phyloP scores from a whole-genome alignment of 2,888 invertebrate species.

The Ochropleura plecta region DNA sequence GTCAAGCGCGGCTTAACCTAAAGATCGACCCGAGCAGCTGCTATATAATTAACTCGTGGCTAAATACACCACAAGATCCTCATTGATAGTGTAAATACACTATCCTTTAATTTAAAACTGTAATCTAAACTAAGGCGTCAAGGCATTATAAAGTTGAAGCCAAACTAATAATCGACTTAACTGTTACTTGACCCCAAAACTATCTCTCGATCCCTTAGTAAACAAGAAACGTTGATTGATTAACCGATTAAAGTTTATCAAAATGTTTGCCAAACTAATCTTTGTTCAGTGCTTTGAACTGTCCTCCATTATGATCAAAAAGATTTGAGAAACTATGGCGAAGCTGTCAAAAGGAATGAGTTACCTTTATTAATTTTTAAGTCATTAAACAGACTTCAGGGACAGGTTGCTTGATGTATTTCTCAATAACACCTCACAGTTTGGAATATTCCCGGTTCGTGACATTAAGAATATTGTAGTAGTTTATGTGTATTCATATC shows the following conservation, averaged over 20 bases:
- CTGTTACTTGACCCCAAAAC: constrained; percentile 31
- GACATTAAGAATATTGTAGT: no score
- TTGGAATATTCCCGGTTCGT: no score
- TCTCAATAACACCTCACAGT: background rate
- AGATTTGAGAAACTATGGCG: background rate
- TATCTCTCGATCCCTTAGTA: constrained; percentile 37
- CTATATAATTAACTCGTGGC: no score
- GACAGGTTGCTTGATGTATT: background rate
- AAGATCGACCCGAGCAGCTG: no score
- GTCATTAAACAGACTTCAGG: background rate
- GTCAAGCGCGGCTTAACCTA: no score
- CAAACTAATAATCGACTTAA: constrained; percentile 37
- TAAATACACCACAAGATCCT: no score
- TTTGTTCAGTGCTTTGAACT: constrained; percentile 9
- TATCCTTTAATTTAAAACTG: constrained; percentile 12
- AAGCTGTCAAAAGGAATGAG: background rate
- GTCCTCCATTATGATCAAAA: constrained; percentile 7
- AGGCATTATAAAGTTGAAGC: constrained; percentile 12
- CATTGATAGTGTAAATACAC: no score
- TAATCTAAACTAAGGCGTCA: background rate
- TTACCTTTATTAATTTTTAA: background rate
- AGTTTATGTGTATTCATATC: no score
- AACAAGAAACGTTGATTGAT: constrained; percentile 36
- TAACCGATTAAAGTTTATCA: constrained; percentile 25
- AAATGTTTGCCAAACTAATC: constrained; percentile 26